These are phyloP conservation scores for Loxodonta africana DNA, from an alignment of 2,113 vertebrate species.

Conservation along the genomic window DNA sequence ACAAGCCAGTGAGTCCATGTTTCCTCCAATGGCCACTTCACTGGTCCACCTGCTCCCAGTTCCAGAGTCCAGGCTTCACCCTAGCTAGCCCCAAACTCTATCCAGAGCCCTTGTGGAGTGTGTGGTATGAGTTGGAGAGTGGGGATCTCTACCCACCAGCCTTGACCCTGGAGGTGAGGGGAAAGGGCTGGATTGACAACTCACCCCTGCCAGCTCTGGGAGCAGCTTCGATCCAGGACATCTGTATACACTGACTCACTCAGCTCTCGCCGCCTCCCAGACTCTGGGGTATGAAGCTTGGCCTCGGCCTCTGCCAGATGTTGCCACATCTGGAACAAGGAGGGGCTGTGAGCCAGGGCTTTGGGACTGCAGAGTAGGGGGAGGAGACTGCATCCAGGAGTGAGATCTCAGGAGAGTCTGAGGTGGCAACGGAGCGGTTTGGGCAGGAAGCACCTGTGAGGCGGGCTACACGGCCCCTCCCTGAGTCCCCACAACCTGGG, in stretches of 20 bases:
- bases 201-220: conserved; percentile 85
- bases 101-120: neutral
- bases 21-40: neutral
- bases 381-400: neutral
- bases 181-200: conserved; percentile 24
- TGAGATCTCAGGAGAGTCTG: conserved; percentile 16
- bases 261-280: conserved; percentile 38
- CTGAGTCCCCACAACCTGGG: neutral
- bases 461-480: neutral
- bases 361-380: neutral
- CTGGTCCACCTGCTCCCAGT: neutral
- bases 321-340: conserved; percentile 81
- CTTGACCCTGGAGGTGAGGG: neutral
- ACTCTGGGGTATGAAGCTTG: conserved; percentile 49
- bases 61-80: neutral
- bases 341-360: neutral
- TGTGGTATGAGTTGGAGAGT: neutral
- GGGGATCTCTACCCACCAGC: neutral
- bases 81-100: neutral
- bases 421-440: neutral
- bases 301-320: conserved; percentile 77
- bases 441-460: conserved; percentile 71
- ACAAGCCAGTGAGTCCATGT: neutral
- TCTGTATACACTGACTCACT: conserved; percentile 80
- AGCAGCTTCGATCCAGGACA: conserved; percentile 81